Evolutionary conservation across 2,113 vertebrate genomes (phyloP), one percentile per base, ranked within the genome.

Genomic region (Prochilodus magdalenae): DNA sequence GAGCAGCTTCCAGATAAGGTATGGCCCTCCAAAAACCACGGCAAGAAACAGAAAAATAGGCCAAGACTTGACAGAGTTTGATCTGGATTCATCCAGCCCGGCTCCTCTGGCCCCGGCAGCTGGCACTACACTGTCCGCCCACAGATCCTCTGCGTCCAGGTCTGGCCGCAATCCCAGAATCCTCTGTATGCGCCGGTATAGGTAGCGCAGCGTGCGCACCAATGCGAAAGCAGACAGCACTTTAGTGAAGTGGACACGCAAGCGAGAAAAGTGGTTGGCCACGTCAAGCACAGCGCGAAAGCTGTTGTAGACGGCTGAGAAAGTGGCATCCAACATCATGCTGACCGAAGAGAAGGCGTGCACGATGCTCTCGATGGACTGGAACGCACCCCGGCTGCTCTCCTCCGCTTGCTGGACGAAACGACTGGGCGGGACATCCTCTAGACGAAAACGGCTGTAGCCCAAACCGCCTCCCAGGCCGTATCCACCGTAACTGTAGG

Each of bases 251-350:
- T 99, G 98, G 18, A 97, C 82, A 36, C 95, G 97, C 79, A 99
- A 92, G 76, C 98, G 93, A 0, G 97, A 98, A 67, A 99, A 95
- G 86, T 99, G 98, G 88, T 99, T 99, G 72, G 97, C 98, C 40
- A 99, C 98, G 73, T 99, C 98, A 86, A 99, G 84, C 30, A 99
- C 97, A 0, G 98, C 98, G 0, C 98, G 95, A 89, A 99, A 99
- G 86, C 98, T 99, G 92, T 99, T 99, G 85, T 98, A 99, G 7
- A 99, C 96, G 0, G 98, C 98, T 0, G 98, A 99, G 86, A 98
- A 99, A 20, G 98, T 99, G 40, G 98, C 98, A 36, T 99, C 97
- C 94, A 99, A 93, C 98, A 99, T 99, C 97, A 98, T 99, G 91
- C 97, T 99, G 80, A 99, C 97, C 0, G 98, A 99, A 36, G 95